Percentiles rank a stretch among this genome's conserved stretches.
These are phyloP conservation scores for Catocala fraxini DNA, from an alignment of 2,888 invertebrate species.

Conservation along the genomic window DNA sequence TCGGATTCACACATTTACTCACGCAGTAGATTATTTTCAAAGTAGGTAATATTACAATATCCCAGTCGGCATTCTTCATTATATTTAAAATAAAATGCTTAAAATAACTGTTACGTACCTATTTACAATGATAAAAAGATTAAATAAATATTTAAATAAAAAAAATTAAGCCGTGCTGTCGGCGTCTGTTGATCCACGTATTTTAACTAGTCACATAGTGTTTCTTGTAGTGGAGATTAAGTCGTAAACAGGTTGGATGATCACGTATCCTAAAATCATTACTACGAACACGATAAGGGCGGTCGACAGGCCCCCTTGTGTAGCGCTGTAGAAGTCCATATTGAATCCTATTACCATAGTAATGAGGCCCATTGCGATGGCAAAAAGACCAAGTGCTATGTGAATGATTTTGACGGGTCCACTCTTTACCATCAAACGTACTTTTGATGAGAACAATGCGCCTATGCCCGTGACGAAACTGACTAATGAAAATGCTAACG, in stretches of 20 bases:
- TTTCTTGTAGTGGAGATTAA: constrained; percentile 71
- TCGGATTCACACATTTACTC: constrained; percentile 4
- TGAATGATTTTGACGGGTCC: constrained; percentile 84
- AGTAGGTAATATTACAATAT: neutral
- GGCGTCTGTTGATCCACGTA: constrained; percentile 64
- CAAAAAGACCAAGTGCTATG: constrained; percentile 82
- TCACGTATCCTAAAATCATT: constrained; percentile 67
- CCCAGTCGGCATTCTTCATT: neutral
- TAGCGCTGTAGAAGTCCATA: constrained; percentile 69
- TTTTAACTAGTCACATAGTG: constrained; percentile 69
- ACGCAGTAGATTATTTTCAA: neutral
- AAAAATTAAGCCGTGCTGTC: constrained; percentile 65
- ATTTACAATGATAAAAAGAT: constrained; percentile 9
- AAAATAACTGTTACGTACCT: constrained; percentile 1
- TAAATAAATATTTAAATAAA: neutral
- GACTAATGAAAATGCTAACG: constrained; percentile 78
- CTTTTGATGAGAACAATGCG: constrained; percentile 83
- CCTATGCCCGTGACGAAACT: constrained; percentile 82
- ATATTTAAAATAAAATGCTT: neutral
- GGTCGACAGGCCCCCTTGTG: constrained; percentile 66
- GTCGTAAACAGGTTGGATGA: constrained; percentile 76
- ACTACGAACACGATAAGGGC: constrained; percentile 74
- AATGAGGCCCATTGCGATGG: constrained; percentile 84
- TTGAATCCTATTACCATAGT: constrained; percentile 79
- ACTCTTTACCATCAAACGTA: constrained; percentile 79